A percentile compares a stretch with the other conserved stretches of the same genome.
phyloP scores from a whole-genome alignment of 2,797 vertebrate species.

The Amazona ochrocephala region DNA sequence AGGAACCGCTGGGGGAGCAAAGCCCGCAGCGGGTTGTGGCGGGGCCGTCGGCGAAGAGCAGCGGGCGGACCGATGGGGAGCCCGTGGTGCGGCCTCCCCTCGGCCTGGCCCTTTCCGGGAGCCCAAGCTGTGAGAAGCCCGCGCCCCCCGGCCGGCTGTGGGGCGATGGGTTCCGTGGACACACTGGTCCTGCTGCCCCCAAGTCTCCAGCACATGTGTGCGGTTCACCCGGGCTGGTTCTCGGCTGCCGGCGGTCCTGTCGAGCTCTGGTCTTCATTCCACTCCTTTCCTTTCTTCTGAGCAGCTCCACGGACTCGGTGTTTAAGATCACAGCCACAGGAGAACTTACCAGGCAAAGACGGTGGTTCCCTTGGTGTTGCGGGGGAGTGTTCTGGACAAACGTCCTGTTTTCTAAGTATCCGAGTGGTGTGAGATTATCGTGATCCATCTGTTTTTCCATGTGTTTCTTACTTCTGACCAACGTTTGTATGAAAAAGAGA shows the following conservation, averaged over 20 bases:
- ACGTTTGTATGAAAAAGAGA: fast-evolving
- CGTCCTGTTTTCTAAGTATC: neutral
- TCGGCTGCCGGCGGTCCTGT: no score
- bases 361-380: neutral
- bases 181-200: neutral
- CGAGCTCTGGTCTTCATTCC: neutral
- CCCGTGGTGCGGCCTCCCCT: neutral
- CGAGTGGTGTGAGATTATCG: fast-evolving
- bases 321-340: neutral
- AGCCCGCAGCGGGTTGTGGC: neutral
- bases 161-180: no score
- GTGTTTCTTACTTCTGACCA: neutral
- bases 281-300: neutral
- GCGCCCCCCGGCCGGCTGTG: neutral
- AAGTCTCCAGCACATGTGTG: neutral
- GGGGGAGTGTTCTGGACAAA: neutral
- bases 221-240: neutral
- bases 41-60: neutral
- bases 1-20: neutral
- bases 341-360: neutral
- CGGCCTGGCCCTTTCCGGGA: neutral
- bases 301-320: fast-evolving
- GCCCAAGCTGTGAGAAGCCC: neutral
- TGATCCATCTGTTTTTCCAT: fast-evolving
- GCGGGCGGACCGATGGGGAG: neutral